Evolutionary conservation across 2,113 vertebrate genomes (phyloP), one percentile per base, ranked within the genome.

Genomic region (Isurus oxyrinchus): DNA sequence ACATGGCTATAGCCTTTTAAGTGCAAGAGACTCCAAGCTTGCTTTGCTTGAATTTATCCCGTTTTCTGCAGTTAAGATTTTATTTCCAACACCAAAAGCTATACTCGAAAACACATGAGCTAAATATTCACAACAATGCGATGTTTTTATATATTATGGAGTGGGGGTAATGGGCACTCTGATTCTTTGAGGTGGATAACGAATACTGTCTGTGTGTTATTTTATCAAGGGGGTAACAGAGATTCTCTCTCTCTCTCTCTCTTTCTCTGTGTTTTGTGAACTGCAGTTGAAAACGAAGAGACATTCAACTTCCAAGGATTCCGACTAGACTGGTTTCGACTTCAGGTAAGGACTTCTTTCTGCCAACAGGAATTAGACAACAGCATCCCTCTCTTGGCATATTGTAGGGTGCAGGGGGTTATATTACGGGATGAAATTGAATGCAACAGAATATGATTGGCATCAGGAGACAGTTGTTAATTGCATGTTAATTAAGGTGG

Each of bases 321-420:
- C 19, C 98, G 99, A 97, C 90, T 99, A 96, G 99, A 99, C 97
- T 99, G 99, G 99, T 98, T 99, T 94, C 98, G 99, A 88, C 97
- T 99, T 96, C 99, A 99, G 99, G 99, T 99, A 96, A 0, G 35
- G 8, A 23, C 53, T 31, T 79, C 0, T 8, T 95, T 8, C 11
- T 2, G n/a, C 79, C 40, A 16, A 0, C 2, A 81, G n/a, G 11
- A 10, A 81, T 40, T 14, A 0, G 14, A 44, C n/a, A 5, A 5
- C 14, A 19, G 35, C 44, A 19, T 40, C 79, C 79, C 79, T 21
- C 14, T 40, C 1, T 10, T 40, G 11, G 35, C 3, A 14, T n/a
- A 0, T 2, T 35, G 35, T 13, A n/a, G 8, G 8, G 35, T 13
- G 35, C 27, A 13, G 76, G 0, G 35, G 35, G 76, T 16, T 11